phyloP scores from a whole-genome alignment of 2,113 vertebrate species.

The Polypterus bichir region DNA sequence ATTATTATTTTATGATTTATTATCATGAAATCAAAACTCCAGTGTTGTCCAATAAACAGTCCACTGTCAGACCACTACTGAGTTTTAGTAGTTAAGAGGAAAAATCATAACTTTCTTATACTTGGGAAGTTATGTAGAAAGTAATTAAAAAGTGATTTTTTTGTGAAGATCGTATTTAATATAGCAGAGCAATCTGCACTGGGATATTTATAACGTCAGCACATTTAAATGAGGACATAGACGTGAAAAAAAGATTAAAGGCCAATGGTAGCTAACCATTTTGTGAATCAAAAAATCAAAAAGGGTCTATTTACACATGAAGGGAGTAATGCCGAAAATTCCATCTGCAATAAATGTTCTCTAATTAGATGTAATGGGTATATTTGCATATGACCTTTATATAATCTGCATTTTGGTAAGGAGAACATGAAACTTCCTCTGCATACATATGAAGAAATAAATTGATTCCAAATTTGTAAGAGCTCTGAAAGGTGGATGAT shows the following conservation, averaged over 20 bases:
- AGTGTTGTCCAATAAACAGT: no score
- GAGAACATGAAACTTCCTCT: constrained; percentile 14
- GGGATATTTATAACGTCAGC: background rate
- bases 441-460: constrained; percentile 25
- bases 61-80: no score
- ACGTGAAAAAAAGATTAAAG: constrained; percentile 14
- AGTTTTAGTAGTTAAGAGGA: no score
- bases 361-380: constrained; percentile 23
- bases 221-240: background rate
- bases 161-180: no score
- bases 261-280: constrained; percentile 14
- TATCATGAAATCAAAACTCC: no score
- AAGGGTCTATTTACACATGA: constrained; percentile 19
- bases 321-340: constrained; percentile 8
- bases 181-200: background rate
- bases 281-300: constrained; percentile 6
- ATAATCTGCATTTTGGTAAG: constrained; percentile 10
- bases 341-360: constrained; percentile 21
- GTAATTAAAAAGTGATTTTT: no score
- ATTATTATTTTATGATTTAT: no score
- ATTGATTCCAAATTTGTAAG: constrained; percentile 25
- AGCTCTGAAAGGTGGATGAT: constrained; percentile 6
- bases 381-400: constrained; percentile 41
- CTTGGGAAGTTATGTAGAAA: no score
- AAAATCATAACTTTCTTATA: no score